Evolutionary conservation across 2,888 invertebrate species (phyloP).

Genomic region (Drosophila kambysellisi): DNA sequence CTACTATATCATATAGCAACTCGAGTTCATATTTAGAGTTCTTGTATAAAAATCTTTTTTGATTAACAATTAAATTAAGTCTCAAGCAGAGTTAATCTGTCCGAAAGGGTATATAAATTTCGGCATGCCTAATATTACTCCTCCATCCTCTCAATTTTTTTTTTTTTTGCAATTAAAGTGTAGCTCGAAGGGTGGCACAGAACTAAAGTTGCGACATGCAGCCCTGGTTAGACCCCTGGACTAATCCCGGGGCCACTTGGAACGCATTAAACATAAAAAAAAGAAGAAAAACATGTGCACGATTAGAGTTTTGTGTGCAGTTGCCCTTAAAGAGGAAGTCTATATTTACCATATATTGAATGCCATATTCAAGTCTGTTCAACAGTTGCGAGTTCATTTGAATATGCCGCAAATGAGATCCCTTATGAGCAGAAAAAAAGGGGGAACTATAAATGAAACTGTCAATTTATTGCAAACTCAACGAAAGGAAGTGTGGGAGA

Average conservation of each 20-base stretch:
- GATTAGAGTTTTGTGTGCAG: conserved; percentile 15
- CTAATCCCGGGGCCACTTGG: conserved; percentile 37
- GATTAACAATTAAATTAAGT: neutral
- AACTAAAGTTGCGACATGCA: conserved; percentile 13
- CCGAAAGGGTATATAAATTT: neutral
- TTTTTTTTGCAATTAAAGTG: conserved; percentile 39
- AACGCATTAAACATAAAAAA: conserved; percentile 12
- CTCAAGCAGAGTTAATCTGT: accelerated
- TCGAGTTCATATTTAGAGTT: neutral
- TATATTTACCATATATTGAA: conserved; percentile 54
- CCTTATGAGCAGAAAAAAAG: conserved; percentile 4
- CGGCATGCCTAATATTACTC: neutral
- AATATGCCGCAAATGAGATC: conserved; percentile 26
- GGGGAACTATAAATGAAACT: conserved; percentile 3
- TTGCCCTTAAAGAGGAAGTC: conserved; percentile 64
- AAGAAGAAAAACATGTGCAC: conserved; percentile 40
- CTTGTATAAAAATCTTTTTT: neutral
- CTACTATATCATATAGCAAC: too few species aligned
- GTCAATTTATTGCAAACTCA: neutral
- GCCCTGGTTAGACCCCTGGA: conserved; percentile 7
- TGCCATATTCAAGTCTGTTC: conserved; percentile 50
- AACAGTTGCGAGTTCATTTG: conserved; percentile 49
- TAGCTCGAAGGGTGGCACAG: conserved; percentile 31
- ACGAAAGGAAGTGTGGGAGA: neutral
- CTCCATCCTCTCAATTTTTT: neutral